Evolutionary conservation across 1,140 invertebrate species (phyloP), one percentile per base, ranked within the genome.

Genomic region (Aphelinus atriplicis): DNA sequence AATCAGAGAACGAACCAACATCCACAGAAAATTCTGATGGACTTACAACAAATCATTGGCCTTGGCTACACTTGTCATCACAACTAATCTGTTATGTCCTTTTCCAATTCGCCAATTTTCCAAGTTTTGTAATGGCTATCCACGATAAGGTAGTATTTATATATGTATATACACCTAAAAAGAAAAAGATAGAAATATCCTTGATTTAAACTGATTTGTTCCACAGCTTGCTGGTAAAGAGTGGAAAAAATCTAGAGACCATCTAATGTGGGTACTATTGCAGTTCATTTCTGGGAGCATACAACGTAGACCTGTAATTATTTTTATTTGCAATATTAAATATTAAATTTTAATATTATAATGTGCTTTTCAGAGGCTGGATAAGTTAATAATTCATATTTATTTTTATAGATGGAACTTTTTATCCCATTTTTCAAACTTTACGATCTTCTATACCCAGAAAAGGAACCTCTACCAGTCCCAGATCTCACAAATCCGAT

Each of bases 251-350:
- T 96, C 96, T 0, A 88, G 97, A 64, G 97, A 99, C 88, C 96
- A 98, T 81, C 86, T 99, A 0, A 98, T 98, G 97, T 99, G 97
- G 97, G 94, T 97, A 3, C 87, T 99, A n/a, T 85, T 99, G 5
- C 97, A 98, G 86, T 98, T 97, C 82, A 97, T 98, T 76, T 98
- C 97, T 2, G 96, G 97, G 62, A 97, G 95, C 82, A 98, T 98
- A 82, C 96, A 98, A 87, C 93, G 97, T 78, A 98, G 98, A 89
- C 94, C 96, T 1, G 92, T 94, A 88, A 90, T 87, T 84, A 68
- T 60, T 70, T 58, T 7, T 66, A 47, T 77, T 65, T 26, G 26
- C 51, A 60, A 51, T 63, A n/a, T n/a, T n/a, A n/a, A n/a, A n/a
- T n/a, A n/a, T n/a, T n/a, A n/a, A n/a, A 53, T 64, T 3, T 64